phyloP scores from a whole-genome alignment of 2,797 vertebrate species.

The Pipistrellus kuhlii region DNA sequence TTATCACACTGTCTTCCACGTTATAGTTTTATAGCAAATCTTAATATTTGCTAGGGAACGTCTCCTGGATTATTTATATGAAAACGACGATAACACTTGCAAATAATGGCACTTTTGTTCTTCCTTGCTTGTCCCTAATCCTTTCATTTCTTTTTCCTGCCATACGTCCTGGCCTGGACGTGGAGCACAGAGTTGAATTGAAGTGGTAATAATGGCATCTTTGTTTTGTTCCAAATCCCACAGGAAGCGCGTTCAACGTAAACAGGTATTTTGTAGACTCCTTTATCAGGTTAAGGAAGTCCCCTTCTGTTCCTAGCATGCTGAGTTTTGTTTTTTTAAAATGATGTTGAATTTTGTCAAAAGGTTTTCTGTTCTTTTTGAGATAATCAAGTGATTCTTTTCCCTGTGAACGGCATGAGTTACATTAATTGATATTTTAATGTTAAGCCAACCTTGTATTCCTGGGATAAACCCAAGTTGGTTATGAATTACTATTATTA shows the following conservation, averaged over 20 bases:
- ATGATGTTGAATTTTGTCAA: conserved; percentile 34
- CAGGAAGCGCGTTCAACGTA: conserved; percentile 48
- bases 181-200: conserved; percentile 52
- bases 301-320: neutral
- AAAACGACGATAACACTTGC: neutral
- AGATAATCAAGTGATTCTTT: neutral
- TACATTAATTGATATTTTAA: conserved; percentile 37
- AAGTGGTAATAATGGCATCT: conserved; percentile 65
- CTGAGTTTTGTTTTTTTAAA: neutral
- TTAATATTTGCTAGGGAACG: conserved; percentile 36
- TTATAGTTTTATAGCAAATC: conserved; percentile 49
- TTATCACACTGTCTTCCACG: neutral
- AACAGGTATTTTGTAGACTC: conserved; percentile 56
- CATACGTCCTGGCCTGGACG: neutral
- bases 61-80: conserved; percentile 31
- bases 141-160: conserved; percentile 56
- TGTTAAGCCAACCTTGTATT: conserved; percentile 44
- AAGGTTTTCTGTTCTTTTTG: conserved; percentile 48
- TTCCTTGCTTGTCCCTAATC: conserved; percentile 56
- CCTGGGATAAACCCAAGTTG: conserved; percentile 19
- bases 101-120: conserved; percentile 68
- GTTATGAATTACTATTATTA: neutral
- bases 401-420: neutral
- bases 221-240: conserved; percentile 69
- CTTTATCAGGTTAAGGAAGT: conserved; percentile 58